Percentiles rank a stretch among this genome's conserved stretches.
These are phyloP conservation scores for Pristionchus maxplancki DNA, from an alignment of 2,888 invertebrate species.

Conservation along the genomic window DNA sequence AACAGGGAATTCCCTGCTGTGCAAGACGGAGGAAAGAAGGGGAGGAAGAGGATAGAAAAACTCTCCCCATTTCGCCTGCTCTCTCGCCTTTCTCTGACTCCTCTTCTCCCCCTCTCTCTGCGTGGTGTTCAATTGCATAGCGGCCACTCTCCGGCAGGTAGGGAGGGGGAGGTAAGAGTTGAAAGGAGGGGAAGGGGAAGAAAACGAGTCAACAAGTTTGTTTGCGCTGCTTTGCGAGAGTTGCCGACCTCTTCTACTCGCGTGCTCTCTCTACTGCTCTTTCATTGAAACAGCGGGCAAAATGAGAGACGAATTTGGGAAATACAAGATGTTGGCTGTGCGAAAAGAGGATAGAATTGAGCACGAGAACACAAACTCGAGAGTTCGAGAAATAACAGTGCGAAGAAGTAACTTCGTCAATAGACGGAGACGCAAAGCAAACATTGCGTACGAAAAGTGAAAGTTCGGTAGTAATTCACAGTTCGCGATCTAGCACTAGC, in stretches of 20 bases:
- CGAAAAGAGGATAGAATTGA: neutral
- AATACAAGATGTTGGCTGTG: neutral
- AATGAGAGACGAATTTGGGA: neutral
- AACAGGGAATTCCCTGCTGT: neutral
- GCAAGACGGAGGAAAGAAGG: neutral
- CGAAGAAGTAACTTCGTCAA: neutral
- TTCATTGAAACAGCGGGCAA: neutral
- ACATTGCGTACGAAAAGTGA: neutral
- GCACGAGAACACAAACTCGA: neutral
- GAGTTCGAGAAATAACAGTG: neutral
- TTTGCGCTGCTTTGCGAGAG: neutral
- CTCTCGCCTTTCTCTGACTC: neutral
- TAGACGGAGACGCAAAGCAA: neutral
- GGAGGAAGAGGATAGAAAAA: neutral
- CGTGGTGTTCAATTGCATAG: neutral
- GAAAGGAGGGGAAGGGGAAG: neutral
- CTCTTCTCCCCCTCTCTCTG: neutral
- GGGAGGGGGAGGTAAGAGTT: neutral
- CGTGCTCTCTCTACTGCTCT: neutral
- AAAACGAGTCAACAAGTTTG: neutral
- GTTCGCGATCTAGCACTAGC: too few species aligned
- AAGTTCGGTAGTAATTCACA: too few species aligned
- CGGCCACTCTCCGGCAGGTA: neutral
- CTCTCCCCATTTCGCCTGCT: neutral
- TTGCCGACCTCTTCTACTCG: neutral